A percentile compares a stretch with the other conserved stretches of the same genome.
Evolutionary conservation across 2,888 invertebrate species (phyloP).

Genomic region (Hyles lineata): DNA sequence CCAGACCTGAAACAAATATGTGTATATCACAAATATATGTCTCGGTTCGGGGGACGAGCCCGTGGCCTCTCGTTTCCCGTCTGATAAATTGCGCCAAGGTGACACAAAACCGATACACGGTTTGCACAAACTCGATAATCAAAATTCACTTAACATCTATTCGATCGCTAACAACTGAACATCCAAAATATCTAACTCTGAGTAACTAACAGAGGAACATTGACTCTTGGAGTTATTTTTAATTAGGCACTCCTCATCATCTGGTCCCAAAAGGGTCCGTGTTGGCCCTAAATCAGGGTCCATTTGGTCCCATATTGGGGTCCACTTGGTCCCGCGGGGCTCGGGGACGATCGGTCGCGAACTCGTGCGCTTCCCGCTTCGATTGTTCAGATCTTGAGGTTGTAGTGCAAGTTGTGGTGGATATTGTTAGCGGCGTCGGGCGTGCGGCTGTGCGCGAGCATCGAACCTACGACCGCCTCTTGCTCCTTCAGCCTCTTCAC

Average conservation of each 20-base stretch:
- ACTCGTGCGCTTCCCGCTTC: neutral
- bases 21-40: no score
- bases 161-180: neutral
- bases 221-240: neutral
- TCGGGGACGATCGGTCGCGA: neutral
- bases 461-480: constrained; percentile 63
- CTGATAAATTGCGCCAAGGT: no score
- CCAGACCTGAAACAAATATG: no score
- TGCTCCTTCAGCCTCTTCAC: constrained; percentile 72
- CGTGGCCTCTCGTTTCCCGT: no score
- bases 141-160: constrained; percentile 10
- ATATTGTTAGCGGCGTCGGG: constrained; percentile 56
- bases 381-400: constrained; percentile 67
- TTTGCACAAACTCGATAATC: neutral
- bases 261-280: constrained; percentile 10
- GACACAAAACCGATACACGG: neutral
- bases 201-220: constrained; percentile 19
- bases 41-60: no score
- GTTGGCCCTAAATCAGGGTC: constrained; percentile 5
- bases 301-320: neutral
- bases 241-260: constrained; percentile 12
- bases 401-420: constrained; percentile 68
- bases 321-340: neutral
- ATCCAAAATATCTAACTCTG: neutral
- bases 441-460: constrained; percentile 59